Conservation (phyloP, 2,888 invertebrate genomes). For the Deilephila porcellus region DNA sequence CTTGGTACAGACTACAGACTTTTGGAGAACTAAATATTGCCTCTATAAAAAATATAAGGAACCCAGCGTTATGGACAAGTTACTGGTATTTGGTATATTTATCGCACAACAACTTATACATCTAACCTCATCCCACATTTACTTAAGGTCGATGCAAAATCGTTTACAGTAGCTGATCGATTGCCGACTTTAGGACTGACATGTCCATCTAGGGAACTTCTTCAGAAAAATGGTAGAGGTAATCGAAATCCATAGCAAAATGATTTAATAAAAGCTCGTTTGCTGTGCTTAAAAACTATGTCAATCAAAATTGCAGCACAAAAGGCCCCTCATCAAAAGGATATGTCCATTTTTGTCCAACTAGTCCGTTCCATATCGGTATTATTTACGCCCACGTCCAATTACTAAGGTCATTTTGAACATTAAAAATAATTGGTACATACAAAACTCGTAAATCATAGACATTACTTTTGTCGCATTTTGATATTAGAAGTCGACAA, state of each 20-base stretch:
- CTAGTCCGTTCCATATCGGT: constrained; percentile 12
- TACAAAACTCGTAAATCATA: constrained; percentile 12
- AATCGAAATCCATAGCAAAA: too few relatives aligned
- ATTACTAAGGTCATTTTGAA: constrained; percentile 20
- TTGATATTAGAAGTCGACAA: not conserved
- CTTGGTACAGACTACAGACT: too few relatives aligned
- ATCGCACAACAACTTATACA: too few relatives aligned
- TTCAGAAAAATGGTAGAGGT: too few relatives aligned
- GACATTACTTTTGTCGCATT: constrained; percentile 8
- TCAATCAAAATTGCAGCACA: not conserved
- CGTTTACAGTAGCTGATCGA: not conserved
- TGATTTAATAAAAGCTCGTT: not conserved
- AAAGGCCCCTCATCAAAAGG: not conserved
- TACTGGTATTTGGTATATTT: too few relatives aligned
- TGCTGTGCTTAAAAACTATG: not conserved
- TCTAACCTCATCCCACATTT: too few relatives aligned
- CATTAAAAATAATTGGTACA: constrained; percentile 27
- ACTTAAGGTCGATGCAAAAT: not conserved
- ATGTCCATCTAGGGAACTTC: too few relatives aligned
- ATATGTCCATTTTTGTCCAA: constrained; percentile 3
- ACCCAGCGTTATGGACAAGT: too few relatives aligned
- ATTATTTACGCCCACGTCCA: constrained; percentile 14
- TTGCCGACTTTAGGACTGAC: too few relatives aligned
- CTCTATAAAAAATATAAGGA: too few relatives aligned
- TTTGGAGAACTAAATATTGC: too few relatives aligned